phyloP scores from a whole-genome alignment of 2,113 vertebrate genomes.

The Mystacornis crossleyi region DNA sequence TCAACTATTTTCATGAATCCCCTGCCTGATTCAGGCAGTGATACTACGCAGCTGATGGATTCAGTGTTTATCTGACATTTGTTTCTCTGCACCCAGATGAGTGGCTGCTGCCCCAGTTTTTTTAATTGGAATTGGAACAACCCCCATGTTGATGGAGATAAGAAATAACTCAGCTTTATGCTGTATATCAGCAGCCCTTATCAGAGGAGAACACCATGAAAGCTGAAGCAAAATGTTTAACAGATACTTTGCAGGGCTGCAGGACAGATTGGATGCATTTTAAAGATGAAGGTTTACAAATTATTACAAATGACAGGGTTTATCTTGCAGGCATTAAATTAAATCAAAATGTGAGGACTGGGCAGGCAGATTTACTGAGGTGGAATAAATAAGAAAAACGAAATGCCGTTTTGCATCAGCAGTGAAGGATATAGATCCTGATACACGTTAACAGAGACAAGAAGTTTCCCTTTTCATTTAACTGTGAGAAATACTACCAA shows the following conservation, averaged over 20 bases:
- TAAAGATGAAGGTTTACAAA: constrained; percentile 69
- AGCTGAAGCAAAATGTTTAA: constrained; percentile 46
- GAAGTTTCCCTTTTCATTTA: constrained; percentile 43
- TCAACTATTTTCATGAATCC: background rate
- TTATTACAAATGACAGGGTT: constrained; percentile 70
- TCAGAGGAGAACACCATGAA: constrained; percentile 19
- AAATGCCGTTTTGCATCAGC: constrained; percentile 64
- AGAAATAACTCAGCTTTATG: constrained; percentile 52
- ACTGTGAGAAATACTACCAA: background rate
- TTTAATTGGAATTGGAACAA: constrained; percentile 55
- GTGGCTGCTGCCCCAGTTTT: constrained; percentile 55
- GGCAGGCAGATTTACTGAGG: constrained; percentile 63
- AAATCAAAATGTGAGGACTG: constrained; percentile 65
- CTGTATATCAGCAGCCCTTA: constrained; percentile 17
- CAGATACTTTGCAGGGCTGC: constrained; percentile 51
- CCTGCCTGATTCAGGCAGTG: background rate
- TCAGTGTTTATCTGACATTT: constrained; percentile 29
- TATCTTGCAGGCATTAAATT: constrained; percentile 72
- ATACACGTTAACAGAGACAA: constrained; percentile 44
- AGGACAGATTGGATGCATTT: constrained; percentile 66
- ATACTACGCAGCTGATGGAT: constrained; percentile 2
- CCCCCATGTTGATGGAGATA: constrained; percentile 46
- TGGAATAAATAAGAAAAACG: constrained; percentile 69
- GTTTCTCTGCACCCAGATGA: constrained; percentile 44
- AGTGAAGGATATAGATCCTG: constrained; percentile 44